Percentiles rank a stretch among this genome's conserved stretches.
These are phyloP conservation scores for Murina feae DNA, from an alignment of 2,113 vertebrate genomes.

Conservation along the genomic window DNA sequence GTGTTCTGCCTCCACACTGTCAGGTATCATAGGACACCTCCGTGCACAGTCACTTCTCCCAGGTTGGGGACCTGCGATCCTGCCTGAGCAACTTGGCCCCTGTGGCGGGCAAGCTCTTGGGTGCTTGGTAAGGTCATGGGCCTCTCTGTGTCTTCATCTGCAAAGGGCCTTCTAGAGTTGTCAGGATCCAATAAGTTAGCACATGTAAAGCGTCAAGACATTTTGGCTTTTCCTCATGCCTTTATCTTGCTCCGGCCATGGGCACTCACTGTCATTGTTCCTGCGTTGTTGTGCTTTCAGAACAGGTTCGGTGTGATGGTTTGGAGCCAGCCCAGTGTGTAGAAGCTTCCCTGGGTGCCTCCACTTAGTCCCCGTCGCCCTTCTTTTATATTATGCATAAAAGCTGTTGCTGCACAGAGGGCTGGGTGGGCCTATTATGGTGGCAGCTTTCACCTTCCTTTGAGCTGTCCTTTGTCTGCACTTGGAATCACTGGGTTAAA, in stretches of 20 bases:
- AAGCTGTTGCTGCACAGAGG: background rate
- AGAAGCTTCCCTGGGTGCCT: fast-evolving
- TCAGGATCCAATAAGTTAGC: background rate
- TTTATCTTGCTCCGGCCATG: background rate
- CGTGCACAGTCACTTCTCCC: background rate
- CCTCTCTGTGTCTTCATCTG: background rate
- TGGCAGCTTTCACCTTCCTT: background rate
- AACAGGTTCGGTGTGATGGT: background rate
- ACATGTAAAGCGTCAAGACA: background rate
- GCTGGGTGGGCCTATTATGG: background rate
- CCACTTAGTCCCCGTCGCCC: fast-evolving
- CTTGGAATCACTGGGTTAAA: background rate
- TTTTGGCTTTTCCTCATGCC: background rate
- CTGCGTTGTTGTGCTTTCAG: background rate
- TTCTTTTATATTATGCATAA: background rate
- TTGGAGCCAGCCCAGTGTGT: background rate
- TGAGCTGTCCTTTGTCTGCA: background rate
- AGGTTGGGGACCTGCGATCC: background rate
- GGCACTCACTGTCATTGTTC: background rate
- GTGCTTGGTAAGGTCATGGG: background rate
- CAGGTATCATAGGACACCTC: fast-evolving
- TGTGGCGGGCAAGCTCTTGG: background rate
- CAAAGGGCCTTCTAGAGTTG: background rate
- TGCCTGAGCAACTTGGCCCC: background rate
- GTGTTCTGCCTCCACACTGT: background rate